Evolutionary conservation across 2,113 vertebrate genomes (phyloP).

Genomic region (Isichthys henryi): DNA sequence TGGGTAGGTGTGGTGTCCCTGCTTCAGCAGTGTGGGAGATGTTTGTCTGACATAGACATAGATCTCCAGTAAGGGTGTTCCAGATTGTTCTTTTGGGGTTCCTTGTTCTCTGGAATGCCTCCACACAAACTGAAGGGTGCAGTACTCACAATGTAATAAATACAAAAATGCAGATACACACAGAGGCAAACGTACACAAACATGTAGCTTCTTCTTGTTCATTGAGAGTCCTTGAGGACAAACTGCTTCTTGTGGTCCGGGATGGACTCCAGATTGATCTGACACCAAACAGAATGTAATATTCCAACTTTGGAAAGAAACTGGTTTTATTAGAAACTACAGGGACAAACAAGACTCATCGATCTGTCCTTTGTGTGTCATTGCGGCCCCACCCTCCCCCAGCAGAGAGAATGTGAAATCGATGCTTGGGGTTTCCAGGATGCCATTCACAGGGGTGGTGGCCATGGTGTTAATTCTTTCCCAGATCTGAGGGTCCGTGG

Average conservation of each 20-base stretch:
- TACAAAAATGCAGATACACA: neutral
- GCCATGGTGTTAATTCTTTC: neutral
- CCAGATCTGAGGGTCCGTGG: neutral
- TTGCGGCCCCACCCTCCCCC: neutral
- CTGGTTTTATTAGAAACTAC: neutral
- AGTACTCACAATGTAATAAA: neutral
- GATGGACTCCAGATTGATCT: neutral
- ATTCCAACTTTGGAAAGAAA: neutral
- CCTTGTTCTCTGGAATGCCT: neutral
- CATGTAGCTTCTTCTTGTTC: neutral
- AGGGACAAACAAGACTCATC: neutral
- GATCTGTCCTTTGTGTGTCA: conserved; percentile 13
- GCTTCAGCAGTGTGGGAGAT: neutral
- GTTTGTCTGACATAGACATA: neutral
- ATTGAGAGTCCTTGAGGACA: neutral
- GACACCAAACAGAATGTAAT: neutral
- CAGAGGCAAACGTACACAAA: neutral
- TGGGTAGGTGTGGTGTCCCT: neutral
- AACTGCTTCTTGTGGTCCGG: neutral
- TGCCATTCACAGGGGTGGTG: neutral
- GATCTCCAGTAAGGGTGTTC: neutral
- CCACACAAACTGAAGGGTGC: neutral
- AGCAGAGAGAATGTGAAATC: neutral
- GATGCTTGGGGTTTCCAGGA: neutral
- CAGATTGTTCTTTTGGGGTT: neutral